A percentile compares a stretch with the other conserved stretches of the same genome.
These are phyloP conservation scores for Hiodon tergisus DNA, from an alignment of 2,113 vertebrate genomes.

Conservation along the genomic window DNA sequence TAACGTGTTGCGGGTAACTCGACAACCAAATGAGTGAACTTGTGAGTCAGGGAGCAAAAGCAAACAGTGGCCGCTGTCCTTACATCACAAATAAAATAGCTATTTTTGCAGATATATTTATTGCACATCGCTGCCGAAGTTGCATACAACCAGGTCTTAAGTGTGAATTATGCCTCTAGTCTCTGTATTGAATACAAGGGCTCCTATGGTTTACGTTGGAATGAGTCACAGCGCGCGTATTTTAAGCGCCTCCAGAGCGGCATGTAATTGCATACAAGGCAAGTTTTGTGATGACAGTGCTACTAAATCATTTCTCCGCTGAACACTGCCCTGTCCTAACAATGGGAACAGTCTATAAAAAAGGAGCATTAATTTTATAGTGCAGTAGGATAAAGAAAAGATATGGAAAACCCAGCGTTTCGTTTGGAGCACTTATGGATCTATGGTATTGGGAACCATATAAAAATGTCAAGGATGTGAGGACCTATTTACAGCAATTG, in stretches of 20 bases:
- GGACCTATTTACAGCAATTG: no score
- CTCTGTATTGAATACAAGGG: conserved; percentile 12
- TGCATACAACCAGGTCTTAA: neutral
- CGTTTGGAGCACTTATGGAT: no score
- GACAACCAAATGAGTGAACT: neutral
- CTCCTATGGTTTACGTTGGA: conserved; percentile 14
- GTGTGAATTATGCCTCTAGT: neutral
- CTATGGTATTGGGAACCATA: no score
- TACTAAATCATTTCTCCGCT: neutral
- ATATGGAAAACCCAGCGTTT: no score
- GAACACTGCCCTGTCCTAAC: no score
- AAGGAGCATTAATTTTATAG: no score
- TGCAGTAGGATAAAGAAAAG: no score
- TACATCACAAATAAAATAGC: neutral
- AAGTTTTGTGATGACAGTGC: neutral
- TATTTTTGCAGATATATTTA: neutral
- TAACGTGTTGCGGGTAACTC: neutral
- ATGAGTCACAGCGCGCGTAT: neutral
- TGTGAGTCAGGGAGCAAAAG: neutral
- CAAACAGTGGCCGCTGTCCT: neutral
- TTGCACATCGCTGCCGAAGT: neutral
- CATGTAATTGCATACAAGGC: neutral
- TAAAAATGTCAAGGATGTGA: no score
- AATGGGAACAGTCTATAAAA: no score
- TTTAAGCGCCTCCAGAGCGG: conserved; percentile 7